These are phyloP conservation scores for Sebastes aleutianus DNA, from an alignment of 2,797 vertebrate species.

Conservation along the genomic window DNA sequence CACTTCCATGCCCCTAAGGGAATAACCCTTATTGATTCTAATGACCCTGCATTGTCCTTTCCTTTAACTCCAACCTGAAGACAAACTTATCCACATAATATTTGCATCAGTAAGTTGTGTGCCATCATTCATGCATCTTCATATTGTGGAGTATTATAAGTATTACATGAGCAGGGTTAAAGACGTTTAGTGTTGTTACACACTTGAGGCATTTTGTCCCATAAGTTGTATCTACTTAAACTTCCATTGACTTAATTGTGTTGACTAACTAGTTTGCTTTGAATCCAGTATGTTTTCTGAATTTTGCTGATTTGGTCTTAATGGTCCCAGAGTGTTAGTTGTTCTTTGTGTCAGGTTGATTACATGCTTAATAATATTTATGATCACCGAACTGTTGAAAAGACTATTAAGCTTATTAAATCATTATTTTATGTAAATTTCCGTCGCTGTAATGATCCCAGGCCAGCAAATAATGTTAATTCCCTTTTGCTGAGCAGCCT, in stretches of 20 bases:
- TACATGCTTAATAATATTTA: neutral
- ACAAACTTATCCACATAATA: neutral
- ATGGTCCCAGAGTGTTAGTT: neutral
- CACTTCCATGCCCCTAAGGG: neutral
- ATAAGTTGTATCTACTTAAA: neutral
- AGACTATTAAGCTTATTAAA: neutral
- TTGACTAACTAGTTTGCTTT: neutral
- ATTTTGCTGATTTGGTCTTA: neutral
- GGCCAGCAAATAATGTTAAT: constrained; percentile 6
- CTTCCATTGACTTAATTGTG: neutral
- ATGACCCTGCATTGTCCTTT: neutral
- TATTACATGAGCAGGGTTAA: neutral
- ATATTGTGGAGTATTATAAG: neutral
- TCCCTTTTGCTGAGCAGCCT: neutral
- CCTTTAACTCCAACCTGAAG: neutral
- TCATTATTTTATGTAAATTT: constrained; percentile 14
- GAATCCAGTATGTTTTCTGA: neutral
- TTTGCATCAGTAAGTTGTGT: neutral
- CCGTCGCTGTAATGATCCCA: neutral
- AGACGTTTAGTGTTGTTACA: neutral
- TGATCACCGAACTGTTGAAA: constrained; percentile 8
- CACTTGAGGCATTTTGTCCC: neutral
- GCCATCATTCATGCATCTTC: neutral
- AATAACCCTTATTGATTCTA: neutral
- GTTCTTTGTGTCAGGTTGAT: constrained; percentile 8